Conservation (phyloP, 1,140 invertebrate genomes). For the Brachionus paranguensis region DNA sequence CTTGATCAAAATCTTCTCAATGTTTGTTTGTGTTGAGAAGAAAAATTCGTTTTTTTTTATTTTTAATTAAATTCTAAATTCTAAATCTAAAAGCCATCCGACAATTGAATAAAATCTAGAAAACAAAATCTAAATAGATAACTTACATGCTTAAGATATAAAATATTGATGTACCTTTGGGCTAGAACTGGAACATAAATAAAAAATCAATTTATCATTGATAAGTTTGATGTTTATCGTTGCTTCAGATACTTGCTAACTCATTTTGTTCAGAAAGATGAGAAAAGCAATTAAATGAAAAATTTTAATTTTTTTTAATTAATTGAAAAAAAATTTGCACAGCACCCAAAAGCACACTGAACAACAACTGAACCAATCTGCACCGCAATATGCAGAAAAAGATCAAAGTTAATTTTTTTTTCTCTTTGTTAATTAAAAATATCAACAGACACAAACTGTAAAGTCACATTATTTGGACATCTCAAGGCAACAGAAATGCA, state of each 20-base stretch:
- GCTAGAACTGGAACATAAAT: constrained; percentile 23
- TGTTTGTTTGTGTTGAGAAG: neutral
- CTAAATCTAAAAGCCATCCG: neutral
- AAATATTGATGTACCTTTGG: constrained; percentile 12
- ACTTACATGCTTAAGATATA: neutral
- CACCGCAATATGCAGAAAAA: too few species aligned
- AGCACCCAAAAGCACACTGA: neutral
- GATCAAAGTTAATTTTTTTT: neutral
- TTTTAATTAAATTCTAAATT: neutral
- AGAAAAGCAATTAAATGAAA: neutral
- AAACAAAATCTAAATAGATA: neutral
- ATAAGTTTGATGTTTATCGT: neutral
- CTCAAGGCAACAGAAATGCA: too few species aligned
- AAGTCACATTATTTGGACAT: too few species aligned
- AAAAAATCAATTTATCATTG: constrained; percentile 30
- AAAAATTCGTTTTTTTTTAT: neutral
- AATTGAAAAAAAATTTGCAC: neutral
- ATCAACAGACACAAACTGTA: neutral
- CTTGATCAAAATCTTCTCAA: neutral
- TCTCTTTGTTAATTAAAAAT: too few species aligned
- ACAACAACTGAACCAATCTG: too few species aligned
- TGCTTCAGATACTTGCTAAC: neutral
- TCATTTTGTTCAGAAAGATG: neutral
- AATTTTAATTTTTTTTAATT: neutral
- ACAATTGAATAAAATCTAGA: neutral